phyloP scores from a whole-genome alignment of 2,888 invertebrate genomes.

The Pachymerium ferrugineum region DNA sequence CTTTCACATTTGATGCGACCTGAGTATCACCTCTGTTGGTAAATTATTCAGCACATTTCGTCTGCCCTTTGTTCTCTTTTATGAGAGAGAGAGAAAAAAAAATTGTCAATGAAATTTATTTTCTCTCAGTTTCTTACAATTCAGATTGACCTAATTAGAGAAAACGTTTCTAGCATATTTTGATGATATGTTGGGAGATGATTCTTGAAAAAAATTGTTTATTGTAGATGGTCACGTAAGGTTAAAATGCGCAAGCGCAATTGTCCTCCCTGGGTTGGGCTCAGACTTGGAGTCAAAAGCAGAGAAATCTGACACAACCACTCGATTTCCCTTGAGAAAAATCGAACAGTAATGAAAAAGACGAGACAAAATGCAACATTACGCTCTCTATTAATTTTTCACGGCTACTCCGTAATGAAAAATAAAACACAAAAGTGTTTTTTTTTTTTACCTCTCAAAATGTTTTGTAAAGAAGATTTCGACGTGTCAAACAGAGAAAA shows the following conservation, averaged over 20 bases:
- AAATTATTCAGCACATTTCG: too few relatives aligned
- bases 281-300: background rate
- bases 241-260: background rate
- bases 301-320: background rate
- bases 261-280: background rate
- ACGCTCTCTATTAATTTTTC: background rate
- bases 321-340: background rate
- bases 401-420: background rate
- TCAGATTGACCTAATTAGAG: background rate
- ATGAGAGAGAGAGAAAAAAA: too few relatives aligned
- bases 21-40: too few relatives aligned
- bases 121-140: background rate
- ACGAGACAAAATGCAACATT: background rate
- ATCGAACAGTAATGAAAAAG: conserved; percentile 1
- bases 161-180: too few relatives aligned
- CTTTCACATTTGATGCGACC: too few relatives aligned
- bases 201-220: background rate
- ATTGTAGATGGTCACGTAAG: background rate
- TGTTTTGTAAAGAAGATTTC: too few relatives aligned
- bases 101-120: background rate
- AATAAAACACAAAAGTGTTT: too few relatives aligned
- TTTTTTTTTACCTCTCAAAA: too few relatives aligned
- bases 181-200: too few relatives aligned
- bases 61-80: too few relatives aligned
- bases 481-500: too few relatives aligned